Evolutionary conservation across 2,888 invertebrate species (phyloP).

Genomic region (Drosophila suboccidentalis): DNA sequence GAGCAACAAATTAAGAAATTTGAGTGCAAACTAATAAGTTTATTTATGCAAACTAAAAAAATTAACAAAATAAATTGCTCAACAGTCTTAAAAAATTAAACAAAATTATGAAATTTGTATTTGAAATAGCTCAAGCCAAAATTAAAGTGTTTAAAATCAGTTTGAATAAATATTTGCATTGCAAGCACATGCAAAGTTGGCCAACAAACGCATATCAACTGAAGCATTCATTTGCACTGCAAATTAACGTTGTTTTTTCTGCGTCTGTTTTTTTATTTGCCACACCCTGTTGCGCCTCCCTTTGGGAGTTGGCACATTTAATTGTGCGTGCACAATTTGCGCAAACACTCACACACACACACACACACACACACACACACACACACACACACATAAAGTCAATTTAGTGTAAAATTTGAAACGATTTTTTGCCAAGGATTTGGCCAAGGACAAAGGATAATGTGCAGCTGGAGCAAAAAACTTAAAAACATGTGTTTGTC

Average conservation of each 20-base stretch:
- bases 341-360: slow-evolving; percentile 33
- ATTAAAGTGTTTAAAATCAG: slow-evolving; percentile 8
- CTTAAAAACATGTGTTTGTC: slow-evolving; percentile 64
- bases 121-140: neutral
- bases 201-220: slow-evolving; percentile 18
- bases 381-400: slow-evolving; percentile 52
- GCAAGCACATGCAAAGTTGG: slow-evolving; percentile 31
- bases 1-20: too few species aligned
- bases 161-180: slow-evolving; percentile 45
- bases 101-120: neutral
- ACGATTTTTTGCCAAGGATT: slow-evolving; percentile 33
- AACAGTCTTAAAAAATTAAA: neutral
- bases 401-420: slow-evolving; percentile 78
- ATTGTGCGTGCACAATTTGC: slow-evolving; percentile 76
- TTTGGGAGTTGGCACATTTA: slow-evolving; percentile 55
- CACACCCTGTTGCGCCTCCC: slow-evolving; percentile 6
- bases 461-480: slow-evolving; percentile 19
- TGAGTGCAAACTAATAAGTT: neutral
- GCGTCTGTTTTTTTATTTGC: neutral
- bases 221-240: slow-evolving; percentile 41
- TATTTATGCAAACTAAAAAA: neutral
- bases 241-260: slow-evolving; percentile 34
- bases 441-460: slow-evolving; percentile 44
- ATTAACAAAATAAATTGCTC: neutral
- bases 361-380: slow-evolving; percentile 13